A percentile compares a stretch with the other conserved stretches of the same genome.
Conservation (phyloP, 2,113 vertebrate genomes). For the Melospiza melodia region DNA sequence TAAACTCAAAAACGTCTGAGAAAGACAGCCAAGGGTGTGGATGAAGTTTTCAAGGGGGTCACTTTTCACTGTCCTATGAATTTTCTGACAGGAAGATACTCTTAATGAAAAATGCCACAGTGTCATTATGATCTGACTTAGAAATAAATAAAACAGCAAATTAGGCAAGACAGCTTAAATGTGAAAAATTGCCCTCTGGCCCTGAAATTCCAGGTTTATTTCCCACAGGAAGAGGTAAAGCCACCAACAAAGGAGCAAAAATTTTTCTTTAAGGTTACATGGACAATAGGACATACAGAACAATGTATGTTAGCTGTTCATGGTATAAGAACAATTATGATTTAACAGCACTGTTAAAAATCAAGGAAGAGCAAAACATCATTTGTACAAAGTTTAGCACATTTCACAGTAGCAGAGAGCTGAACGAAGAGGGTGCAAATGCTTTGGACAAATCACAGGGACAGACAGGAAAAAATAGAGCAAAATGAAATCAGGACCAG, state of each 20-base stretch:
- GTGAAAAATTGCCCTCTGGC: slow-evolving; percentile 18
- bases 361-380: background rate
- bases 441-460: background rate
- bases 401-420: background rate
- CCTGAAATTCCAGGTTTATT: slow-evolving; percentile 33
- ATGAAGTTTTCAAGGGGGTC: background rate
- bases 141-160: slow-evolving; percentile 11
- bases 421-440: background rate
- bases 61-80: background rate
- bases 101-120: slow-evolving; percentile 12
- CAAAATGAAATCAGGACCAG: background rate
- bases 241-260: slow-evolving; percentile 44
- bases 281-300: background rate
- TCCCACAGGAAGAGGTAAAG: slow-evolving; percentile 40
- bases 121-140: background rate
- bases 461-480: background rate
- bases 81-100: background rate
- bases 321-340: background rate
- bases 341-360: slow-evolving; percentile 7
- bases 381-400: background rate
- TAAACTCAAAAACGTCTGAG: background rate
- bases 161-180: slow-evolving; percentile 6
- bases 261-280: slow-evolving; percentile 11
- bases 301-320: background rate
- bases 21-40: background rate